Base-by-base conservation (phyloP, 1,140 invertebrate genomes). In the Megathymus violae region DNA sequence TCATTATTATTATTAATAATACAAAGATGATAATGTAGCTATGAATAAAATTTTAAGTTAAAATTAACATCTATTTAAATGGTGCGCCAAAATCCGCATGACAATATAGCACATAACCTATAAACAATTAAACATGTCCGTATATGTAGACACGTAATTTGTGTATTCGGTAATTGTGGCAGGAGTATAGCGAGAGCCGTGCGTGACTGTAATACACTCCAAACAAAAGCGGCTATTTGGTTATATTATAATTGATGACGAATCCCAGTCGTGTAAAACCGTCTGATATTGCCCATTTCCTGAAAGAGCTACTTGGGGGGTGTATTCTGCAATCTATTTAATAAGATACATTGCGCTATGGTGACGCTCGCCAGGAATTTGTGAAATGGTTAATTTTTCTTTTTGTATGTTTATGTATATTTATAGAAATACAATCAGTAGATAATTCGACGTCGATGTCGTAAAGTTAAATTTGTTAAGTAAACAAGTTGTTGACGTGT, bases 81-180 rank as follows among this genome's bases (percentile, higher is more conserved):
- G 59, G 67, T 72, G 51, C 62, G 59, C 58, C 46, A 60, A 54
- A 54, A 36, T 47, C 46, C 48, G 43, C 50, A 64, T 43, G 67
- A 66, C 66, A 76, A 70, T 69, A 69, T 62, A 67, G 54, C 66
- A 67, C 71, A 63, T 52, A 52, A 64, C n/a, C 74, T 74, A 78
- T 78, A 80, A 80, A 80, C 77, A 80, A 72, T 74, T 76, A 79
- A 78, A 78, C 69, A 73, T 72, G 70, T 43, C 67, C 69, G 67
- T 65, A 41, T 75, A 64, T 76, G 71, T 74, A 73, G 67, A 72
- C 72, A 76, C 74, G 67, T 74, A 72, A 74, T 74, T 70, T 74
- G 69, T 66, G 74, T 80, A 75, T 84, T 81, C 76, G 76, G 74
- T 85, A 85, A 85, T 82, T 80, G 76, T 71, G 66, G 72, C 68